A percentile compares a stretch with the other conserved stretches of the same genome.
phyloP scores from a whole-genome alignment of 1,140 invertebrate genomes.

The Camponotus vicinus region DNA sequence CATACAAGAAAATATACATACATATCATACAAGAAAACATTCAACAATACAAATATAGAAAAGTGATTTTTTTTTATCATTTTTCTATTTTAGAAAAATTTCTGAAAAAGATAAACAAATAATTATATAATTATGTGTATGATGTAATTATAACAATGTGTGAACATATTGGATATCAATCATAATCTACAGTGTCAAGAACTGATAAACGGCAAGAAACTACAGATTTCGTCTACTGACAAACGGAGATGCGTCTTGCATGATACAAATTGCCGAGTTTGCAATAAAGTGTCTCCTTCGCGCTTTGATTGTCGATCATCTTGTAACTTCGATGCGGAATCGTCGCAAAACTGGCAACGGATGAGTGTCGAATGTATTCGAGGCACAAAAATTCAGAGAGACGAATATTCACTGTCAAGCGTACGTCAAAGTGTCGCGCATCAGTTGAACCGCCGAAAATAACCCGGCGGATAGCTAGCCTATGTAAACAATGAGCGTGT shows the following conservation, averaged over 20 bases:
- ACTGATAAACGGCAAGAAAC: neutral
- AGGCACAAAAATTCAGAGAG: neutral
- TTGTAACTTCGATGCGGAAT: neutral
- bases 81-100: too few relatives aligned
- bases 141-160: too few relatives aligned
- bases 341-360: neutral
- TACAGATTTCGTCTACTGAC: too few relatives aligned
- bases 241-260: neutral
- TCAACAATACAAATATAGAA: too few relatives aligned
- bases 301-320: neutral
- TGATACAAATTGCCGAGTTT: neutral
- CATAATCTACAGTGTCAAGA: neutral
- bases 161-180: too few relatives aligned
- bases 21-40: too few relatives aligned
- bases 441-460: neutral
- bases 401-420: neutral
- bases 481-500: conserved; percentile 65
- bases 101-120: too few relatives aligned
- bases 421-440: neutral
- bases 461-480: neutral
- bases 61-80: too few relatives aligned
- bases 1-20: too few relatives aligned
- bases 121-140: too few relatives aligned
- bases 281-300: neutral
- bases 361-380: neutral